Conservation (phyloP, 2,113 vertebrate species). For the Podarcis raffonei region DNA sequence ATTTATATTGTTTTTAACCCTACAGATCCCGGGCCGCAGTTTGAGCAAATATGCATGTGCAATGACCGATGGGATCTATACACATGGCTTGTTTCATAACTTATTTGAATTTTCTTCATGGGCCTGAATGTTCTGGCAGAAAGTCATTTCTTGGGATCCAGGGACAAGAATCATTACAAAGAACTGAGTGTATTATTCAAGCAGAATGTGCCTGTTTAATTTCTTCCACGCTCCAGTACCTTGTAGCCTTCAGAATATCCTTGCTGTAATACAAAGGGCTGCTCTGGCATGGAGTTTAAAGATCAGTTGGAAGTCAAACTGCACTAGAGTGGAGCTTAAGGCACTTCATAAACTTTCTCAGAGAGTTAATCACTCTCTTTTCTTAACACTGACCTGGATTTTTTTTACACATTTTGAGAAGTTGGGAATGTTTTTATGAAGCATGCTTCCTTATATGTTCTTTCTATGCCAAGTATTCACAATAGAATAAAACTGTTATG, state of each 20-base stretch:
- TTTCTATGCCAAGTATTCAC: no score
- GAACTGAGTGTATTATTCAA: not conserved
- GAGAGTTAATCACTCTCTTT: not conserved
- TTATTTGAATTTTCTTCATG: not conserved
- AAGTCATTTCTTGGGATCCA: not conserved
- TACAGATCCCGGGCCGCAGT: no score
- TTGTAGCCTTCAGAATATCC: not conserved
- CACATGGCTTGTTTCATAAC: not conserved
- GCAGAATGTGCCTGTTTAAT: not conserved
- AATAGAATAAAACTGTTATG: no score
- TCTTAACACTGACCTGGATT: not conserved
- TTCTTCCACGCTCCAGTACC: not conserved
- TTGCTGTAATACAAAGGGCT: not conserved
- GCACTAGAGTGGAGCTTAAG: not conserved
- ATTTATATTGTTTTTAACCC: no score
- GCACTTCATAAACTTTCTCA: not conserved
- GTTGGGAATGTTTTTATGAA: not conserved
- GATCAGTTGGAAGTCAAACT: not conserved
- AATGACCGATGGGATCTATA: not conserved
- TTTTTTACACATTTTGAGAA: not conserved
- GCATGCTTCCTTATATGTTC: no score
- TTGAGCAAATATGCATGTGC: no score
- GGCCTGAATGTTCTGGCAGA: not conserved
- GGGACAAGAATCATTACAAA: not conserved
- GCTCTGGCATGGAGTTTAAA: not conserved